Evolutionary conservation across 2,797 vertebrate genomes (phyloP), one percentile per base, ranked within the genome.

Genomic region (Neosilurus hyrtlii): DNA sequence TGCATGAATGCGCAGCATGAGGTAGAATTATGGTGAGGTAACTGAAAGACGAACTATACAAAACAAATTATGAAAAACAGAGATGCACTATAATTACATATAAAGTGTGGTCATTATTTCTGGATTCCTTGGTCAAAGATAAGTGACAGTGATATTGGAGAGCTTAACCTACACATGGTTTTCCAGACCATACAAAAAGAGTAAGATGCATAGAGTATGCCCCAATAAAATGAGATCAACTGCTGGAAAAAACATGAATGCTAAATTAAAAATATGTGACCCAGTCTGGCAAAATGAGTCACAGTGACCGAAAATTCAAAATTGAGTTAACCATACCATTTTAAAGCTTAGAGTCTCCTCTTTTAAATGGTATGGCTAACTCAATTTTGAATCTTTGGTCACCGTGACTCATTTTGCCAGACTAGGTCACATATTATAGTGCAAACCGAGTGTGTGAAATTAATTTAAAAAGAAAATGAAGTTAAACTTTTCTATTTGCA

Each of bases 1-100:
- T 74, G 70, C 10, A 63, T 63, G 59, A 75, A 18, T 75, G 56
- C n/a, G 78, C 57, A 71, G 30, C 26, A 86, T 66, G 87, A 88
- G 84, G 86, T 85, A 86, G 79, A 86, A 81, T 62, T 81, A 63
- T 59, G 57, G 35, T 75, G 81, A 83, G 78, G 86, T 87, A 85
- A 82, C 62, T 67, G n/a, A 83, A 82, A 68, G 63, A 85, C 26
- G 11, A 65, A 76, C 76, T 14, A n/a, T 49, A 65, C 1, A 2
- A 56, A 57, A 35, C 22, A 30, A 35, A n/a, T n/a, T 59, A 75
- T 14, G 26, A 6, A 35, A 75, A 81, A 71, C 11, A 59, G 71
- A 24, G 66, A 26, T 73, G 43, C 24, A 57, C 51, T 70, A 83
- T 68, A 73, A 57, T 30, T 15, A 74, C 24, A 26, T 22, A 20